phyloP scores from a whole-genome alignment of 2,888 invertebrate species.

The Monochamus alternatus region DNA sequence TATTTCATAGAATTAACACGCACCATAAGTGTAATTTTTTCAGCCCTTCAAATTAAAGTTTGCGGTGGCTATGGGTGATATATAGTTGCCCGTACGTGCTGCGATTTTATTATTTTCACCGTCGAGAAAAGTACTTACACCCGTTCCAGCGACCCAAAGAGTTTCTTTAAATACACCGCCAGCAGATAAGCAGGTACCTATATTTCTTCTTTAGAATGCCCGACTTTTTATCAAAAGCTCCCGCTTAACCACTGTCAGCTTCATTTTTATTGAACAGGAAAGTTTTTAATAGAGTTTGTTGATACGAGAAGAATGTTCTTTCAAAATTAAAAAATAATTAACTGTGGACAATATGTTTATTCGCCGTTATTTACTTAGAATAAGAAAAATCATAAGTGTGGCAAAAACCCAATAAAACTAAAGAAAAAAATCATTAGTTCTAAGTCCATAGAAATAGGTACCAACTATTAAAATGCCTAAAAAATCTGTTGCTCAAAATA shows the following conservation, averaged over 20 bases:
- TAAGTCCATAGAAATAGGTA: too few relatives aligned
- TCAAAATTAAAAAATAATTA: too few relatives aligned
- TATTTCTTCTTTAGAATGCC: neutral
- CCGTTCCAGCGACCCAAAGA: neutral
- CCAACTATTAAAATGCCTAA: too few relatives aligned
- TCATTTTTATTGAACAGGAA: slow-evolving; percentile 1
- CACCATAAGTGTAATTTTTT: slow-evolving; percentile 5
- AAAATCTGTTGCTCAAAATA: too few relatives aligned
- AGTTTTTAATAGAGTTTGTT: neutral
- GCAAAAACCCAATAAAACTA: too few relatives aligned
- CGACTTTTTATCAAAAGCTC: neutral
- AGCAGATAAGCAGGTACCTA: slow-evolving; percentile 6
- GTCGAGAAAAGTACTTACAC: slow-evolving; percentile 10
- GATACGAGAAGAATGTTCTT: too few relatives aligned
- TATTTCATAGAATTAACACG: slow-evolving; percentile 1
- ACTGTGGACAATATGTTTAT: too few relatives aligned
- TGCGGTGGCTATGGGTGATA: slow-evolving; percentile 16
- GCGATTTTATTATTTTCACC: slow-evolving; percentile 7
- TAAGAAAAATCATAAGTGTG: too few relatives aligned
- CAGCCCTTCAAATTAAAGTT: slow-evolving; percentile 11
- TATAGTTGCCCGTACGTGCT: slow-evolving; percentile 24
- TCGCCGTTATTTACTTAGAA: too few relatives aligned
- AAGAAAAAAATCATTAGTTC: too few relatives aligned
- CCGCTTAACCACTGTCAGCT: neutral
- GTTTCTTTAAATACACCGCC: slow-evolving; percentile 12